phyloP scores from a whole-genome alignment of 2,888 invertebrate species.

The Thecophora atra region DNA sequence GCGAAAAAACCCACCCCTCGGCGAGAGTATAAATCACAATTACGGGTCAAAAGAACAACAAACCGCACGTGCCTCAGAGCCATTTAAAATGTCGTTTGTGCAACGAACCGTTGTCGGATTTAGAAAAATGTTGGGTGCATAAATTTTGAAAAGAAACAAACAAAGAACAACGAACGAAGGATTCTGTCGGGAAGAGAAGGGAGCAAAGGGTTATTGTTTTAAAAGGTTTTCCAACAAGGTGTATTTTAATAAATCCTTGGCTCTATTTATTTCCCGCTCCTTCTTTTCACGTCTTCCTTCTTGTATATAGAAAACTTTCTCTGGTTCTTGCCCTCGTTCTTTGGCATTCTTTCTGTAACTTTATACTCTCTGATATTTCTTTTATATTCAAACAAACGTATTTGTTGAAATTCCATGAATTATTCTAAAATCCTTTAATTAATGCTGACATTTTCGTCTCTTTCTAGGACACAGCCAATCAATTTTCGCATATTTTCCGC shows the following conservation, averaged over 20 bases:
- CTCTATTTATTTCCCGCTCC: too few relatives aligned
- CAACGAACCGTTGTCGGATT: constrained; percentile 29
- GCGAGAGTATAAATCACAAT: constrained; percentile 39
- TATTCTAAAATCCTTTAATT: constrained; percentile 23
- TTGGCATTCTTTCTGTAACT: background rate
- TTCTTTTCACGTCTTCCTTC: background rate
- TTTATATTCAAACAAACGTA: background rate
- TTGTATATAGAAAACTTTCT: background rate
- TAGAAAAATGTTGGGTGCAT: constrained; percentile 1
- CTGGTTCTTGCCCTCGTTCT: background rate
- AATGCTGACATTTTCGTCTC: constrained; percentile 24
- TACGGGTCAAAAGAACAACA: constrained; percentile 23
- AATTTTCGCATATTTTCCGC: background rate
- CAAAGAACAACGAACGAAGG: background rate
- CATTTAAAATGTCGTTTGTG: constrained; percentile 31
- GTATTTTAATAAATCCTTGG: background rate
- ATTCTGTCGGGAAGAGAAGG: background rate
- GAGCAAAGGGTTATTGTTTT: background rate
- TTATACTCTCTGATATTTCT: background rate
- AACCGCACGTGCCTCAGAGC: constrained; percentile 18
- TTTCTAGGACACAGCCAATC: background rate
- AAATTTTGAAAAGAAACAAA: constrained; percentile 5
- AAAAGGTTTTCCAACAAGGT: background rate
- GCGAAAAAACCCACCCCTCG: constrained; percentile 24
- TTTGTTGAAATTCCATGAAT: constrained; percentile 10